A percentile compares a stretch with the other conserved stretches of the same genome.
Evolutionary conservation across 2,797 vertebrate genomes (phyloP).

Genomic region (Chrosomus eos): DNA sequence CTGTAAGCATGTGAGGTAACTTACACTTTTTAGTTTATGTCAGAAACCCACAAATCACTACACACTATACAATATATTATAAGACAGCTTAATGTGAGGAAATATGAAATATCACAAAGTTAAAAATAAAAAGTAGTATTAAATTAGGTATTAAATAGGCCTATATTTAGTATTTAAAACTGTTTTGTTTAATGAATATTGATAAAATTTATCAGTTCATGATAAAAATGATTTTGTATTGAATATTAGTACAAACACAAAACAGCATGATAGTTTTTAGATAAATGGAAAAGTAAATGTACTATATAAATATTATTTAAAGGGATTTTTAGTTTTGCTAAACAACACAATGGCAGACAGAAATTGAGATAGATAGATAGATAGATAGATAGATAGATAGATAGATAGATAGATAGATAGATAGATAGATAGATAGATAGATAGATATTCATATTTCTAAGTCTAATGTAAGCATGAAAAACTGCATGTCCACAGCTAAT

Average conservation of each 20-base stretch:
- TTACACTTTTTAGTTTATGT: neutral
- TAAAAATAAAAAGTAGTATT: neutral
- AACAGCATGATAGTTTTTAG: too few relatives aligned
- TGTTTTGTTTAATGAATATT: too few relatives aligned
- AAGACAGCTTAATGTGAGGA: neutral
- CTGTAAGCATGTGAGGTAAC: neutral
- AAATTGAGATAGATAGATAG: too few relatives aligned
- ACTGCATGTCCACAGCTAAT: too few relatives aligned
- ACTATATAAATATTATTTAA: too few relatives aligned
- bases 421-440: neutral
- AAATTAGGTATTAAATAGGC: neutral
- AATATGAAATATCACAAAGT: neutral
- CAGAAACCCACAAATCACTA: neutral
- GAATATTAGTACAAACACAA: too few relatives aligned
- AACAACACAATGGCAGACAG: neutral
- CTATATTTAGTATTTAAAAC: neutral
- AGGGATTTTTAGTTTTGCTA: constrained; percentile 13
- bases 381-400: neutral
- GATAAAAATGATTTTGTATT: too few relatives aligned
- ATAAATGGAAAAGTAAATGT: too few relatives aligned
- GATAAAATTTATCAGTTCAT: too few relatives aligned
- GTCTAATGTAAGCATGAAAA: too few relatives aligned
- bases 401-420: neutral
- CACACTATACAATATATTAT: too few relatives aligned
- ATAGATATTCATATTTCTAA: neutral